Conservation (phyloP, 2,113 vertebrate species). For the Sorex araneus region DNA sequence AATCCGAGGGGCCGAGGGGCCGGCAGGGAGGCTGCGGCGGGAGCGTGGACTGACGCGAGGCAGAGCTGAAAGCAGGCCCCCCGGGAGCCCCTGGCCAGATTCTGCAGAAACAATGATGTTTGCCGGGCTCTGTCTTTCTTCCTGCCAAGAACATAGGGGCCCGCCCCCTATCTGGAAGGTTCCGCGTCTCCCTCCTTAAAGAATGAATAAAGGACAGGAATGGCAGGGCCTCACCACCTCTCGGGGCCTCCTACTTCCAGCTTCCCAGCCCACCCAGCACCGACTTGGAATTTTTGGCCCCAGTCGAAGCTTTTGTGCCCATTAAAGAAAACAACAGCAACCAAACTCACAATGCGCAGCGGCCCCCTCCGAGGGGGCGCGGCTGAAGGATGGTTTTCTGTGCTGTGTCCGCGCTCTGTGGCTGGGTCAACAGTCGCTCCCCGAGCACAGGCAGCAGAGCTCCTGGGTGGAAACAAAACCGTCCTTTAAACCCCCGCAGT, state of each 20-base stretch:
- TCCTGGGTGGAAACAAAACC: conserved; percentile 70
- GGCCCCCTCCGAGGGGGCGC: not conserved
- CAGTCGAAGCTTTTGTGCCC: conserved; percentile 70
- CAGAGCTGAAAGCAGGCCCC: not conserved
- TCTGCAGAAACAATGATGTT: not conserved
- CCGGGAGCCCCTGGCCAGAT: conserved; percentile 6
- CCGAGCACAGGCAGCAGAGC: conserved; percentile 64
- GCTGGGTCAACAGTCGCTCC: conserved; percentile 71
- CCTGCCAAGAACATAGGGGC: not conserved
- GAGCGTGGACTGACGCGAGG: not conserved
- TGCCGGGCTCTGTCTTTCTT: not conserved
- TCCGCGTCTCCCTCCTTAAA: not conserved
- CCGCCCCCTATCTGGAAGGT: conserved; percentile 23
- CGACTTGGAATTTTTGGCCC: conserved; percentile 74
- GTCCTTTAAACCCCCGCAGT: not conserved
- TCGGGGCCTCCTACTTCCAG: conserved; percentile 55
- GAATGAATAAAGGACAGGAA: not conserved
- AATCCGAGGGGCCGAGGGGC: not conserved
- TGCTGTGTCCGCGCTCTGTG: conserved; percentile 73
- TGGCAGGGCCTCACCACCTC: conserved; percentile 40
- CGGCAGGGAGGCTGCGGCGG: not conserved
- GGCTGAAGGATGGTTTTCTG: conserved; percentile 61
- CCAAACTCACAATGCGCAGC: conserved; percentile 23
- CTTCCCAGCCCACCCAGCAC: conserved; percentile 71
- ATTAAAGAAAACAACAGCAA: conserved; percentile 2